Percentiles rank a stretch among this genome's conserved stretches.
These are phyloP conservation scores for Columba guinea DNA, from an alignment of 2,797 vertebrate species.

Conservation along the genomic window DNA sequence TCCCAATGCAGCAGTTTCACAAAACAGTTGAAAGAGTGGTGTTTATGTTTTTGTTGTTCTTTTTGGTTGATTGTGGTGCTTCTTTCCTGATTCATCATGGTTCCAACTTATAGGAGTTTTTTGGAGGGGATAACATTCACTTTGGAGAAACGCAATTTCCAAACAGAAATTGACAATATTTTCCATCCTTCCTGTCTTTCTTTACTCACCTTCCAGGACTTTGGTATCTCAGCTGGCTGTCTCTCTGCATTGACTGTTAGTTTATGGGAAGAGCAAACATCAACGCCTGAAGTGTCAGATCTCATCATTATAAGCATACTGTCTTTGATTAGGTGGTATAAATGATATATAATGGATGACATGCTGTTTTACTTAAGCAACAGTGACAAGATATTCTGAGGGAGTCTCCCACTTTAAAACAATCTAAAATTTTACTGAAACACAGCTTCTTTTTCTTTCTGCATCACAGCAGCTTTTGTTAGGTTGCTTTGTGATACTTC, in stretches of 20 bases:
- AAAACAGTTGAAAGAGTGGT: not conserved
- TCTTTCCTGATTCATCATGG: not conserved
- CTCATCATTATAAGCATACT: not conserved
- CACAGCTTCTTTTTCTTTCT: not conserved
- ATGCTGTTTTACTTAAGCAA: not conserved
- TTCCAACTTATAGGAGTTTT: not conserved
- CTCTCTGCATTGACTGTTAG: not conserved
- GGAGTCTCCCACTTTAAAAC: not conserved
- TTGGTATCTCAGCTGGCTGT: not conserved
- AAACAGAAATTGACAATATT: not conserved
- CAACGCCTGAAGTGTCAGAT: not conserved
- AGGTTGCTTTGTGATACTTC: not conserved
- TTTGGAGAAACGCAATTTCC: slow-evolving; percentile 19
- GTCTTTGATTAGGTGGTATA: not conserved
- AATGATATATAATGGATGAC: not conserved
- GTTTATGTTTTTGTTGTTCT: not conserved
- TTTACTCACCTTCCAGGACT: not conserved
- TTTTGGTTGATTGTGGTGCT: too few species aligned
- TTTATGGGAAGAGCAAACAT: not conserved
- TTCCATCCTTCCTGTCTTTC: not conserved
- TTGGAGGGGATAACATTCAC: not conserved
- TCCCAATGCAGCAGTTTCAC: not conserved
- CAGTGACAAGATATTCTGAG: not conserved
- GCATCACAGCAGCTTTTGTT: not conserved
- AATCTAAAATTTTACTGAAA: not conserved